Conservation (phyloP, 2,113 vertebrate species). For the Ovis aries region DNA sequence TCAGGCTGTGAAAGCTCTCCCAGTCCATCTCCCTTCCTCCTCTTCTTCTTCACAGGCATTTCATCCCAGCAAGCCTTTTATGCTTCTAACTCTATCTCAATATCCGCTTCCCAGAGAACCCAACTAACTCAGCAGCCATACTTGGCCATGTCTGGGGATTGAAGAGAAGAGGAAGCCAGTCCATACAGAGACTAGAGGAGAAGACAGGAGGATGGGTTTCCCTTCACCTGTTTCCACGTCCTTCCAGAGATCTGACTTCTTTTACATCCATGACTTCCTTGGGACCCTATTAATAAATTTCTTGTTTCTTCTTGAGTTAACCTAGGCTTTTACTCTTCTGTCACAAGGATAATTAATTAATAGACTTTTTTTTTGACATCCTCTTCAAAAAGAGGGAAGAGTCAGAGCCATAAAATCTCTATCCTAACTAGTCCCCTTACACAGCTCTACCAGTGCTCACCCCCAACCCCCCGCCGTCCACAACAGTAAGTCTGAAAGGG, state of each 20-base stretch:
- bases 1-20: neutral
- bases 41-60: neutral
- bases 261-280: neutral
- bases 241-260: neutral
- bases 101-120: neutral
- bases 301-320: neutral
- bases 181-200: neutral
- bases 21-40: neutral
- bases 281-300: neutral
- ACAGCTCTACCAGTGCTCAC: neutral
- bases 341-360: neutral
- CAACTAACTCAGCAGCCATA: neutral
- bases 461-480: too few species aligned
- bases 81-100: neutral
- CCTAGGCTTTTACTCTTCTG: neutral
- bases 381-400: neutral
- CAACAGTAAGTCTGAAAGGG: neutral
- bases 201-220: neutral
- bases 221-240: neutral
- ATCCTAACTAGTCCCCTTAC: neutral
- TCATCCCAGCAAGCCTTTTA: neutral
- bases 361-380: neutral
- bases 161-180: neutral
- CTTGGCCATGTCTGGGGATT: neutral
- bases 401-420: neutral